A percentile compares a stretch with the other conserved stretches of the same genome.
phyloP scores from a whole-genome alignment of 2,797 vertebrate species.

The Malurus splendens region DNA sequence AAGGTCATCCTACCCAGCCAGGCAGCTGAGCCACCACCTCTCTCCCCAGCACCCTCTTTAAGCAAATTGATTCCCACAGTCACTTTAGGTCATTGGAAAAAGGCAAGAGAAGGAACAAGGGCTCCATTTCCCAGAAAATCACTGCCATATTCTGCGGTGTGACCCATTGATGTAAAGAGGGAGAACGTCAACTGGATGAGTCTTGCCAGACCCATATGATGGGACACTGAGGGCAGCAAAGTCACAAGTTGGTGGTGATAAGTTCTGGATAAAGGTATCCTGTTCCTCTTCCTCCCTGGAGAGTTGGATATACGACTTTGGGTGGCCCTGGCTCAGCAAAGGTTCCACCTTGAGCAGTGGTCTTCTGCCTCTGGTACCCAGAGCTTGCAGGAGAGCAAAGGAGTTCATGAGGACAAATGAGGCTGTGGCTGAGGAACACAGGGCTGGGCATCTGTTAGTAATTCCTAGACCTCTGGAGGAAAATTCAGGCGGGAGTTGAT shows the following conservation, averaged over 20 bases:
- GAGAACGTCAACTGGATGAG: neutral
- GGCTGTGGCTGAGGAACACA: neutral
- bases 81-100: neutral
- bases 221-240: neutral
- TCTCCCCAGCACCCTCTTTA: neutral
- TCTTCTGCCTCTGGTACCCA: neutral
- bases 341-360: neutral
- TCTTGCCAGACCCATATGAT: neutral
- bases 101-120: neutral
- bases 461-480: neutral
- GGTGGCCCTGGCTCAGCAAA: neutral
- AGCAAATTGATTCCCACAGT: accelerated
- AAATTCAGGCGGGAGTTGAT: neutral
- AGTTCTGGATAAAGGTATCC: neutral
- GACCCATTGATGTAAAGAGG: neutral
- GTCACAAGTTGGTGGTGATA: neutral
- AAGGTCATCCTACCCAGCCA: neutral
- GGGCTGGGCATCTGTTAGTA: neutral
- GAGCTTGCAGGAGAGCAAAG: neutral
- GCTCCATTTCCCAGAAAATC: neutral
- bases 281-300: neutral
- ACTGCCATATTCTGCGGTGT: neutral
- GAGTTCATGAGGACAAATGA: neutral
- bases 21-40: neutral
- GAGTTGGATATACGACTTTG: neutral